Evolutionary conservation across 2,888 invertebrate genomes (phyloP), one percentile per base, ranked within the genome.

Genomic region (Meteorus colon): DNA sequence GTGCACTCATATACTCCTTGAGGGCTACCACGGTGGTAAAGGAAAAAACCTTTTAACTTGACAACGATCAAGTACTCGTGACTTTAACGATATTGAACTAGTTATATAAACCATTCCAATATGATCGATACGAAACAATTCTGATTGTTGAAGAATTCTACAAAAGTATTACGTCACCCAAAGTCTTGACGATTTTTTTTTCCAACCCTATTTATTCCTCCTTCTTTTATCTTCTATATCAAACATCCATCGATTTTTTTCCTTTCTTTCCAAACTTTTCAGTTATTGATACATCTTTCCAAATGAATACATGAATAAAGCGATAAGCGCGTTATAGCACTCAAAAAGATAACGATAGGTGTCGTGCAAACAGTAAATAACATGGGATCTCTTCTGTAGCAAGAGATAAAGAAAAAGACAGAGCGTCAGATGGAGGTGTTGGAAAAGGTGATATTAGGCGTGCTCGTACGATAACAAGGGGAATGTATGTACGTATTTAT

Each of bases 81-180:
- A 55, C 55, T 55, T 55, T 55, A 55, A 55, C 55, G 19, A 55
- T 55, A 55, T 55, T 55, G 55, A 55, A 55, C 55, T 55, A 55
- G 55, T 55, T 55, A 55, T 55, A 19, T 19, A 55, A 6, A 55
- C 55, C 19, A 55, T 55, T 55, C 24, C 55, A n/a, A 19, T 55
- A 55, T 55, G 19, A 55, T 55, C 55, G 55, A 55, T 55, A 8
- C 19, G n/a, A 55, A 19, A 55, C 55, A 55, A 55, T 55, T 19
- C n/a, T 19, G 55, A 55, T 55, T 55, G 55, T 55, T 55, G n/a
- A 55, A 55, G 55, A 55, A 55, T 55, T 55, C 19, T 55, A 55
- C 19, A 19, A 24, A 55, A 55, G 55, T 55, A 55, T 55, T 55
- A n/a, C n/a, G n/a, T 48, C 55, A 55, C n/a, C 8, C 19, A 48